Base-by-base conservation (phyloP, 2,888 invertebrate genomes). In the Tortricodes alternella region DNA sequence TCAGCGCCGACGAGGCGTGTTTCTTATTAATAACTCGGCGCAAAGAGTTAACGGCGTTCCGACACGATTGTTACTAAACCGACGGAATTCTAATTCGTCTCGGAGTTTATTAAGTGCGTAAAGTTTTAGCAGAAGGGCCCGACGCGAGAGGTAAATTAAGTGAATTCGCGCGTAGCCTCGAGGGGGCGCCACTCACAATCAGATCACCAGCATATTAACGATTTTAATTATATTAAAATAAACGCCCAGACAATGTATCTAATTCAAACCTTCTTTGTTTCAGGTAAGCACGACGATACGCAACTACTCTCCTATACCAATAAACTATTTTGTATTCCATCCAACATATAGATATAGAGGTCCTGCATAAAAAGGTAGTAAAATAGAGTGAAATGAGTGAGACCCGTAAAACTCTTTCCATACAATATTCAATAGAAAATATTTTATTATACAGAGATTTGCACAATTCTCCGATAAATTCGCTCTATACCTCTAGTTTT, bases 361-460 rank as follows among this genome's bases (percentile, higher is more conserved):
- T 74, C 77, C 76, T 78, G 78, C 77, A 85, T 83, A 85, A 87
- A 85, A 85, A 83, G 76, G 80, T 78, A 81, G 78, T 86, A 86
- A 85, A 87, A 79, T 79, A 74, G 73, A 82, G 81, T 80, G 74
- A 85, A 88, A 87, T 88, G 85, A 88, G 84, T 83, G 72, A 78
- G 76, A 80, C 74, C 80, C 81, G 76, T 85, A 86, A 87, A 87
- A 85, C 81, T 83, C 80, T 86, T 88, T 86, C 85, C 85, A 85
- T 88, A 80, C 82, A 88, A 88, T 86, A 89, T 89, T 88, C 89
- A 89, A 89, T 89, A 81, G 85, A 84, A 86, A 83, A 87, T 85
- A 84, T 89, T 89, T 89, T 89, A 89, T 85, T 88, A 85, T 83
- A 83, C 86, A 75, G 80, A 83, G 85, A 88, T 89, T 89, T 87